Conservation (phyloP, 2,113 vertebrate species). For the Chrysochloris asiatica region DNA sequence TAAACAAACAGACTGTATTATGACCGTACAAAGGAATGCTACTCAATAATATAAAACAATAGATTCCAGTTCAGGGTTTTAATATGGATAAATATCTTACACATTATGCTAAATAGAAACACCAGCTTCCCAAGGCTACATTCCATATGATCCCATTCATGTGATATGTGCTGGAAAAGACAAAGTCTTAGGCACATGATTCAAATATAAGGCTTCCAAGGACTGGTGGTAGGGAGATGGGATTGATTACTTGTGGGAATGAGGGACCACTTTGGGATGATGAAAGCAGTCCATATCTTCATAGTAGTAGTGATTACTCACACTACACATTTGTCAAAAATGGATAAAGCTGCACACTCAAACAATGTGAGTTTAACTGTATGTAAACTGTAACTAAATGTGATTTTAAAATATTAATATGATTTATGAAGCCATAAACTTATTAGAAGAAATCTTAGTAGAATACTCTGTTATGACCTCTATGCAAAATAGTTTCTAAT, state of each 20-base stretch:
- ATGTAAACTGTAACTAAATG: neutral
- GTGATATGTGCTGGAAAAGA: neutral
- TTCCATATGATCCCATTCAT: neutral
- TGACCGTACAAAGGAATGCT: neutral
- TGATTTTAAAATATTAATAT: neutral
- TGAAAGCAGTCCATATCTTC: neutral
- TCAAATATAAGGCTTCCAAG: neutral
- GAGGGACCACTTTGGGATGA: neutral
- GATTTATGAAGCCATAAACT: neutral
- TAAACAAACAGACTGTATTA: neutral
- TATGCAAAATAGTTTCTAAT: neutral
- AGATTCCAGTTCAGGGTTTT: neutral
- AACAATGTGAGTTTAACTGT: neutral
- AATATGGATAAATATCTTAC: neutral
- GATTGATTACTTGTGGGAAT: neutral
- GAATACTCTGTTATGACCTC: neutral
- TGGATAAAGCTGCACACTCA: neutral
- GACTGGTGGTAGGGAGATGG: too few relatives aligned
- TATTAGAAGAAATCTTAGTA: neutral
- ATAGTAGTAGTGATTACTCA: neutral
- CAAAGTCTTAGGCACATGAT: neutral
- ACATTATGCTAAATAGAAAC: neutral
- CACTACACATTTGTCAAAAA: neutral
- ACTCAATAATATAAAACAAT: neutral
- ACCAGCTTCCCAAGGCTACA: neutral